Evolutionary conservation across 2,797 vertebrate species (phyloP), one percentile per base, ranked within the genome.

Genomic region (Falco concolor): DNA sequence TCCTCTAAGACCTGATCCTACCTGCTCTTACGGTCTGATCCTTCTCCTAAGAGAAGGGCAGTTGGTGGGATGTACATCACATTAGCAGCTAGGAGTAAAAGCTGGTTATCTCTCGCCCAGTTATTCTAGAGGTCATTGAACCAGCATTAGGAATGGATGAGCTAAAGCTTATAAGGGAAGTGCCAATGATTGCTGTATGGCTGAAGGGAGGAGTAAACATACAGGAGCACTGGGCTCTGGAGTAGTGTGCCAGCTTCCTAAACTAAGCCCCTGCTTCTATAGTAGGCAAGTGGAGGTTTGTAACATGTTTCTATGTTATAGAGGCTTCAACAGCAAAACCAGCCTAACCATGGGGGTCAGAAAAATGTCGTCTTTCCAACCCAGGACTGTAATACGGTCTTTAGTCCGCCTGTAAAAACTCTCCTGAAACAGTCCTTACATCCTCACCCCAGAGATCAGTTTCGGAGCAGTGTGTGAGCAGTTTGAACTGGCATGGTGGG

Each of bases 81-180:
- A 56, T 89, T 93, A 94, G 52, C 56, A 83, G 86, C 36, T 57
- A 74, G 78, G 75, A 92, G 92, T 84, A 93, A 93, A 96, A 96
- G 84, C 86, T 94, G 74, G 75, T 90, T 95, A 77, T 92, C 81
- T 93, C 77, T 95, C 84, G 67, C 52, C 21, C 47, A 38, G 72
- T 89, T 95, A 67, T 54, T 80, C 67, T 32, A 65, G 84, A 89
- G 88, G 83, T 94, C 86, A 59, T 38, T 65, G 86, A 95, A 91
- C 75, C 45, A 64, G 81, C 61, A 74, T 95, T 52, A 87, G 83
- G 93, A 92, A 95, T 25, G 45, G 83, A 88, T 89, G 73, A 94
- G 75, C 60, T 85, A 61, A 93, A 75, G 68, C 86, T 89, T 40
- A 12, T 54, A 75, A 90, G 53, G 27, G 64, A 93, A 95, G 38